Conservation (phyloP, 2,113 vertebrate genomes). For the Eurypyga helias region DNA sequence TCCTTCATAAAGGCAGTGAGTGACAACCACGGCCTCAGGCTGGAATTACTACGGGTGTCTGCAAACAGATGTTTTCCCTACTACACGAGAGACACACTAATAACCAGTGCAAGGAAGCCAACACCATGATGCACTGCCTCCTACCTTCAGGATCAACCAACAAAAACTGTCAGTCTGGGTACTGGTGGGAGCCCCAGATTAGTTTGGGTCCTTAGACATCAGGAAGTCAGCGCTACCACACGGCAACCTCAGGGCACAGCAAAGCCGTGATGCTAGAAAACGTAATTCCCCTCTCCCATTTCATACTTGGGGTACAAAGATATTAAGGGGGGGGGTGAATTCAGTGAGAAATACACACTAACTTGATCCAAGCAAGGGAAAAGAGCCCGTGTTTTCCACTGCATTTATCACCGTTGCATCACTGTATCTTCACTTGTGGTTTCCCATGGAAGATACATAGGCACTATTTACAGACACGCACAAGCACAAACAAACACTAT, state of each 20-base stretch:
- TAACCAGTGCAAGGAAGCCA: not conserved
- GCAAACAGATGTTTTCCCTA: not conserved
- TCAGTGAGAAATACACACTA: fast-evolving
- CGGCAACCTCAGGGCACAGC: not conserved
- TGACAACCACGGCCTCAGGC: fast-evolving
- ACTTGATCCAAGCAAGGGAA: not conserved
- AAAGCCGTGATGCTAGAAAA: not conserved
- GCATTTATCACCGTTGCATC: not conserved
- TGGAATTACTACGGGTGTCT: fast-evolving
- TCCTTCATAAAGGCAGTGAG: not conserved
- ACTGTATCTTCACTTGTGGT: not conserved
- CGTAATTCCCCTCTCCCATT: not conserved
- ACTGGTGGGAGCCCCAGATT: too few species aligned
- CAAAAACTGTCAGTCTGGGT: not conserved
- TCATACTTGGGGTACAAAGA: fast-evolving
- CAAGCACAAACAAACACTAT: not conserved
- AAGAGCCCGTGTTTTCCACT: fast-evolving
- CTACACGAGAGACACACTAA: too few species aligned
- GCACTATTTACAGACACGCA: not conserved
- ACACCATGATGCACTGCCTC: fast-evolving
- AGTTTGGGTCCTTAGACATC: too few species aligned
- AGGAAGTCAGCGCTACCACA: not conserved
- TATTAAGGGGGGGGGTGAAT: fast-evolving
- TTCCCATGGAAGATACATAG: not conserved
- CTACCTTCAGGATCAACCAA: not conserved